Conservation (phyloP, 2,888 invertebrate species). For the Seira sanloemensis region DNA sequence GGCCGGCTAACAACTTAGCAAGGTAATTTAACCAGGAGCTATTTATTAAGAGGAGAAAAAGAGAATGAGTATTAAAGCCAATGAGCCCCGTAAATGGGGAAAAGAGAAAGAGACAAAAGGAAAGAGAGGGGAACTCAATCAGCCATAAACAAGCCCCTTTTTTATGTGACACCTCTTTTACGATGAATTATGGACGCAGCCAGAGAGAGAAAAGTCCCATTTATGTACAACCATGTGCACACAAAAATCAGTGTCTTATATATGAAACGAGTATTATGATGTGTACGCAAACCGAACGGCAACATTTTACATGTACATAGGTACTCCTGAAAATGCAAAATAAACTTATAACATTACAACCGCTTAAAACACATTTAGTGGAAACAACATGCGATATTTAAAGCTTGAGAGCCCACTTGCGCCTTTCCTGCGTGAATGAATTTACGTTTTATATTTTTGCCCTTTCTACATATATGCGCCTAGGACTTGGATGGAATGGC, state of each 20-base stretch:
- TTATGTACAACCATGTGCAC: neutral
- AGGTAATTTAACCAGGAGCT: constrained; percentile 56
- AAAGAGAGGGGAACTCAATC: constrained; percentile 53
- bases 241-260: neutral
- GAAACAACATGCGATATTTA: neutral
- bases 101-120: constrained; percentile 27
- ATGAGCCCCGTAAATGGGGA: neutral
- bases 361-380: neutral
- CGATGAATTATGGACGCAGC: constrained; percentile 52
- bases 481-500: no score
- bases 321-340: neutral
- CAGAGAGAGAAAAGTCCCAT: neutral
- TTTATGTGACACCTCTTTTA: constrained; percentile 65
- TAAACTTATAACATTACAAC: neutral
- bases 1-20: constrained; percentile 56
- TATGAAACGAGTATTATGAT: neutral
- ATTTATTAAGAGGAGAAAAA: constrained; percentile 24
- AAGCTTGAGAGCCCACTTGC: neutral
- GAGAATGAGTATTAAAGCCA: neutral
- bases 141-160: constrained; percentile 61
- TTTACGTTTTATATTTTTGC: no score
- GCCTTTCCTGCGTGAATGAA: neutral
- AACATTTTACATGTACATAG: neutral
- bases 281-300: neutral
- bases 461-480: no score